A percentile compares a stretch with the other conserved stretches of the same genome.
Evolutionary conservation across 2,797 vertebrate genomes (phyloP).

Genomic region (Podargus strigoides): DNA sequence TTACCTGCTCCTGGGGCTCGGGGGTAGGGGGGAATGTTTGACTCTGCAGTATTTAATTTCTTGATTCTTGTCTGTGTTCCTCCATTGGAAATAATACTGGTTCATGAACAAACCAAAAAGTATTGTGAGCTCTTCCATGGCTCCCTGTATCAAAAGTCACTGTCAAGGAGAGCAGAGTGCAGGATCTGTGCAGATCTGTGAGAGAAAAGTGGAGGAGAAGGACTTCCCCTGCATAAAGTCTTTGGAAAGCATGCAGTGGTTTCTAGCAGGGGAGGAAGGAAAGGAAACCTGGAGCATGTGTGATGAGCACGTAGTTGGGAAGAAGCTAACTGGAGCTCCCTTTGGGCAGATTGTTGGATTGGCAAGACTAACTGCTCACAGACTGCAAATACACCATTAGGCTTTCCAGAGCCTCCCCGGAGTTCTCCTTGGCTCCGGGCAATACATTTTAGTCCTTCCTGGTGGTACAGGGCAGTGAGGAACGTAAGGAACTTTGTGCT

Average conservation of each 20-base stretch:
- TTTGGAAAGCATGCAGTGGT: rapidly evolving
- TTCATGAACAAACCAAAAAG: not conserved
- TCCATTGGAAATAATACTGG: not conserved
- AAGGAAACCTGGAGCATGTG: not conserved
- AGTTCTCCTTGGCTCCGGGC: not conserved
- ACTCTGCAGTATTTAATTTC: not conserved
- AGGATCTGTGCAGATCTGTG: not conserved
- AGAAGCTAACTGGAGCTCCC: not conserved
- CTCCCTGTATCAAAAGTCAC: not conserved
- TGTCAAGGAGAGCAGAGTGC: not conserved
- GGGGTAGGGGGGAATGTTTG: not conserved
- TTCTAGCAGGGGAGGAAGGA: not conserved
- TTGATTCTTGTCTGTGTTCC: not conserved
- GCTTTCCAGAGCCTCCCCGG: not conserved
- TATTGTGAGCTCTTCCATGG: rapidly evolving
- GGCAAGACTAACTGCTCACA: not conserved
- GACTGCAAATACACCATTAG: not conserved
- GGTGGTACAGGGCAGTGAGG: rapidly evolving
- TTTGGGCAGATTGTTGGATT: not conserved
- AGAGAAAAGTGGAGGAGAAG: not conserved
- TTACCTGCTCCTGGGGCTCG: not conserved
- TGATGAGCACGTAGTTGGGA: not conserved
- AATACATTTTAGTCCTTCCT: not conserved
- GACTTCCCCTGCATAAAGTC: not conserved
- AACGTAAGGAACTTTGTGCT: not conserved